A percentile compares a stretch with the other conserved stretches of the same genome.
Evolutionary conservation across 1,140 invertebrate species (phyloP).

Genomic region (Heliconius eleuchia): DNA sequence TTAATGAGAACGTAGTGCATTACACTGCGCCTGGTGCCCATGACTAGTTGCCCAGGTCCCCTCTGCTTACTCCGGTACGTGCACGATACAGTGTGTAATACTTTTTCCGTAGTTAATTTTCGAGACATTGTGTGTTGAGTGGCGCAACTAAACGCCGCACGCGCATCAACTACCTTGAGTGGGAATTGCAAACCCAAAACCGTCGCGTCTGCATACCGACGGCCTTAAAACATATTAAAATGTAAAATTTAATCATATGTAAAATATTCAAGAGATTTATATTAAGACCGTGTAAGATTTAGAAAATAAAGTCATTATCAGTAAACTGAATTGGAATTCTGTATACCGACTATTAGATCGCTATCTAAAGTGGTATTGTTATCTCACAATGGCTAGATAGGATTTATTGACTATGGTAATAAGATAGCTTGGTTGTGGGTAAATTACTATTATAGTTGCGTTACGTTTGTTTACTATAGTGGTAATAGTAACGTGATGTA

Average conservation of each 20-base stretch:
- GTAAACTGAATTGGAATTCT: slow-evolving; percentile 1
- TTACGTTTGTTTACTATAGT: neutral
- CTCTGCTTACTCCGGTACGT: too few species aligned
- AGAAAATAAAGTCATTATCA: slow-evolving; percentile 28
- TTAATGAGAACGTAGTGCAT: too few species aligned
- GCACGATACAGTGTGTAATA: too few species aligned
- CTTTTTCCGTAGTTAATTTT: too few species aligned
- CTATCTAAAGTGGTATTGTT: slow-evolving; percentile 33
- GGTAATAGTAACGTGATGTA: neutral
- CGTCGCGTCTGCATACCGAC: too few species aligned
- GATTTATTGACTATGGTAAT: slow-evolving; percentile 27
- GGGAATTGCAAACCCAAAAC: too few species aligned
- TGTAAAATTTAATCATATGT: neutral
- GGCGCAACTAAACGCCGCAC: too few species aligned
- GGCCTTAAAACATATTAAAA: too few species aligned
- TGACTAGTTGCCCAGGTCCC: neutral
- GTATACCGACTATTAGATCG: neutral
- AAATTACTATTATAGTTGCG: slow-evolving; percentile 3
- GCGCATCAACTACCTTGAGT: too few species aligned
- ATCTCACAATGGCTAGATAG: slow-evolving; percentile 17
- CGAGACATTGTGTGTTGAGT: too few species aligned
- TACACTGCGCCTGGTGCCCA: neutral
- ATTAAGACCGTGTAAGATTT: neutral
- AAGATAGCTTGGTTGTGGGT: slow-evolving; percentile 14
- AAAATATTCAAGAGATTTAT: neutral